These are phyloP conservation scores for Sibirionetta formosa DNA, from an alignment of 2,797 vertebrate species.

Conservation along the genomic window DNA sequence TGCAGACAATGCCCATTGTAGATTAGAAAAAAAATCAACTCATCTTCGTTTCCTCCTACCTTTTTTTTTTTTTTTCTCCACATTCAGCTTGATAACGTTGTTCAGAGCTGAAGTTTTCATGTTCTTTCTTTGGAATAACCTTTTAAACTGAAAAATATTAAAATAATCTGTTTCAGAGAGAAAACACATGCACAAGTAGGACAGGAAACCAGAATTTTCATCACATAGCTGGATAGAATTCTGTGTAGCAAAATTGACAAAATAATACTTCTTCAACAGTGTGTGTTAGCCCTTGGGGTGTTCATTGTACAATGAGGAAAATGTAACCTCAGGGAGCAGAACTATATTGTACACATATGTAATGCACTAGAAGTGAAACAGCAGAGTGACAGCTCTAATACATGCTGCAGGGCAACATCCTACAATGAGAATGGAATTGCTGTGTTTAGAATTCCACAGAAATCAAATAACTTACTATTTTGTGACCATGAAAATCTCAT, in stretches of 20 bases:
- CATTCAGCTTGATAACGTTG: neutral
- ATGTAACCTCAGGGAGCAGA: conserved; percentile 40
- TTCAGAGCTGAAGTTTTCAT: neutral
- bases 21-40: neutral
- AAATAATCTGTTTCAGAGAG: conserved; percentile 32
- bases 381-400: conserved; percentile 64
- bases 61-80: neutral
- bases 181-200: neutral
- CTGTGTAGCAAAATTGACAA: conserved; percentile 46
- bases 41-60: neutral
- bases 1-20: neutral
- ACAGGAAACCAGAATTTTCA: conserved; percentile 36
- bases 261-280: conserved; percentile 58
- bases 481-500: conserved; percentile 60
- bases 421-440: conserved; percentile 54
- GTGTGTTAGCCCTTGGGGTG: conserved; percentile 3
- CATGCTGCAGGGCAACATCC: conserved; percentile 64
- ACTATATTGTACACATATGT: conserved; percentile 62
- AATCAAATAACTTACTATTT: conserved; percentile 74
- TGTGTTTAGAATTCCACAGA: conserved; percentile 70
- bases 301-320: conserved; percentile 58
- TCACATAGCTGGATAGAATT: neutral
- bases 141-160: neutral
- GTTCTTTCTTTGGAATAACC: neutral
- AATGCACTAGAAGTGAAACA: conserved; percentile 53